A percentile compares a stretch with the other conserved stretches of the same genome.
Conservation (phyloP, 1,140 invertebrate species). For the Pteromalus puparum region DNA sequence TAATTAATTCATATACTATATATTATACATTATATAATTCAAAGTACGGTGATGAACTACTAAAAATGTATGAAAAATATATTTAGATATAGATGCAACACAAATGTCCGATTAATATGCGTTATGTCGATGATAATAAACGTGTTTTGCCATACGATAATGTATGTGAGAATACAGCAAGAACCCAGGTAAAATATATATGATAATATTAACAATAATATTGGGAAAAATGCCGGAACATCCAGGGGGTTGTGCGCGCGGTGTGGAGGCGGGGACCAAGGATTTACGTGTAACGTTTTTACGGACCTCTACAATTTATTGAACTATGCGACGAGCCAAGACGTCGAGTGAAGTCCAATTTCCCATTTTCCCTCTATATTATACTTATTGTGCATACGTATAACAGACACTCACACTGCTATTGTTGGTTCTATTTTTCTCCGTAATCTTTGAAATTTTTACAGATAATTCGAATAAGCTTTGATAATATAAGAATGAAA, state of each 20-base stretch:
- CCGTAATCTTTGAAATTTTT: neutral
- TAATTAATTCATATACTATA: too few relatives aligned
- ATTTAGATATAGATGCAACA: neutral
- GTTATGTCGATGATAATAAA: conserved; percentile 10
- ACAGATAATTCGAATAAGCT: neutral
- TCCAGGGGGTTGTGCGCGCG: conserved; percentile 54
- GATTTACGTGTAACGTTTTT: conserved; percentile 26
- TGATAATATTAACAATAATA: neutral
- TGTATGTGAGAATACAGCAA: neutral
- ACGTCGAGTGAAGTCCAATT: conserved; percentile 20
- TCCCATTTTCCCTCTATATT: neutral
- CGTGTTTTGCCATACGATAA: conserved; percentile 15
- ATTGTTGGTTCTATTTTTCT: neutral
- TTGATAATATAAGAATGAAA: neutral
- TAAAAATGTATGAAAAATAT: conserved; percentile 12
- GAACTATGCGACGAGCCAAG: neutral
- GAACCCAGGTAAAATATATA: conserved; percentile 1
- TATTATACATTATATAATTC: neutral
- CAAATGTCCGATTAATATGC: conserved; percentile 23
- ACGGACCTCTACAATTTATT: neutral
- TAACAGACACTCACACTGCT: neutral
- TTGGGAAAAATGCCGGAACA: conserved; percentile 10
- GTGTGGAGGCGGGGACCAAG: conserved; percentile 70
- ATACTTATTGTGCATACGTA: neutral
- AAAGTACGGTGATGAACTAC: neutral